Percentiles rank a stretch among this genome's conserved stretches.
Conservation (phyloP, 1,140 invertebrate species). For the Drosophila equinoxialis region DNA sequence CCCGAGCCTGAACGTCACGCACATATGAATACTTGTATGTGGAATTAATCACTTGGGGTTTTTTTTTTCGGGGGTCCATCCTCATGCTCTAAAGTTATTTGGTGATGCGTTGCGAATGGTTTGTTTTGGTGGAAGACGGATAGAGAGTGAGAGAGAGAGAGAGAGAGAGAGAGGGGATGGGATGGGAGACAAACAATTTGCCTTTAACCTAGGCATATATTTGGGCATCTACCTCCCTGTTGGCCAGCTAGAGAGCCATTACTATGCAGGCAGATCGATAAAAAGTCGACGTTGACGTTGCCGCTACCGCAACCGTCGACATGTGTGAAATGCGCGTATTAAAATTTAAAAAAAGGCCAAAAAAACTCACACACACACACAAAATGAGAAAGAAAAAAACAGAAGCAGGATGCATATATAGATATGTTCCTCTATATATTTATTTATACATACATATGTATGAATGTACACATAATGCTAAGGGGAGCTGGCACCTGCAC, state of each 20-base stretch:
- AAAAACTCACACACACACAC: not conserved
- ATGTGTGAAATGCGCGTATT: conserved; percentile 79
- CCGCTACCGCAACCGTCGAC: conserved; percentile 58
- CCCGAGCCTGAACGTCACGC: conserved; percentile 24
- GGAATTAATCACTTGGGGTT: conserved; percentile 77
- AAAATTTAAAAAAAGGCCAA: conserved; percentile 58
- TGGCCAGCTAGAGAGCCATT: conserved; percentile 25
- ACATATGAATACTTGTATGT: conserved; percentile 74
- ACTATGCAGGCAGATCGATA: conserved; percentile 71
- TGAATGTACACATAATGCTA: not conserved
- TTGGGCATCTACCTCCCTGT: too few species aligned
- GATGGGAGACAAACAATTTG: conserved; percentile 30
- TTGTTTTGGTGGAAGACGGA: too few species aligned
- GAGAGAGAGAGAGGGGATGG: too few species aligned
- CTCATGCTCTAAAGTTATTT: not conserved
- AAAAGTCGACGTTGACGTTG: conserved; percentile 59
- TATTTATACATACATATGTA: conserved; percentile 9
- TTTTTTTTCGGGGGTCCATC: conserved; percentile 19
- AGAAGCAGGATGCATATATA: conserved; percentile 26
- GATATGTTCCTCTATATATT: conserved; percentile 10
- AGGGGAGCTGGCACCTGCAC: conserved; percentile 46
- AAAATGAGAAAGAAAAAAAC: too few species aligned
- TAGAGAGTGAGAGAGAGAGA: too few species aligned
- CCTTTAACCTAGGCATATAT: conserved; percentile 58
- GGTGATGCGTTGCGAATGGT: too few species aligned